These are phyloP conservation scores for Brachymystax lenok DNA, from an alignment of 2,797 vertebrate species.

Conservation along the genomic window DNA sequence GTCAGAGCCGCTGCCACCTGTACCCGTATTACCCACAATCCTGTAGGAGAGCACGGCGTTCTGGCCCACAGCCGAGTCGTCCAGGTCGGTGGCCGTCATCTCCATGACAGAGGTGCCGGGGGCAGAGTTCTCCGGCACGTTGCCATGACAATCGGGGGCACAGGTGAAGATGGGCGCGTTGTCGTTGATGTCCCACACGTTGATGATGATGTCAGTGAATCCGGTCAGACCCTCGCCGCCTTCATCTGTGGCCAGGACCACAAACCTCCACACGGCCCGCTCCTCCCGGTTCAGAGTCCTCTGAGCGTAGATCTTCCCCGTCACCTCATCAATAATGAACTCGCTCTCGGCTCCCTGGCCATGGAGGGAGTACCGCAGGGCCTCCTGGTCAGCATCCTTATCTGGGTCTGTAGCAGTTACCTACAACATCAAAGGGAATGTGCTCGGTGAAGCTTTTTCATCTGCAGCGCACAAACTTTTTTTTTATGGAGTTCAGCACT, in stretches of 20 bases:
- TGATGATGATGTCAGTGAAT: constrained; percentile 91
- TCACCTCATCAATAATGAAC: constrained; percentile 88
- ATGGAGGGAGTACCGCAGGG: constrained; percentile 87
- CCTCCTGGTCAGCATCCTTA: constrained; percentile 81
- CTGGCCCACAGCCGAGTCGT: constrained; percentile 83
- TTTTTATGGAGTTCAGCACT: constrained; percentile 20
- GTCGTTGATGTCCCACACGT: constrained; percentile 90
- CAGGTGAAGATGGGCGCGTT: constrained; percentile 84
- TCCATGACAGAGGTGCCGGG: constrained; percentile 84
- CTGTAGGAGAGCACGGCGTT: constrained; percentile 86
- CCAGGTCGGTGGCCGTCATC: constrained; percentile 85
- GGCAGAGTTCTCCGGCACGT: constrained; percentile 82
- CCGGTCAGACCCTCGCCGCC: constrained; percentile 88
- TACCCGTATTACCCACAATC: constrained; percentile 68
- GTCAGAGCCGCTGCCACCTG: constrained; percentile 62
- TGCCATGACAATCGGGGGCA: constrained; percentile 81
- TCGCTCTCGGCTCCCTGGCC: constrained; percentile 85
- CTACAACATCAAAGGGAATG: constrained; percentile 66
- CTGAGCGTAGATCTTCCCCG: constrained; percentile 86
- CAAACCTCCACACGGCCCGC: constrained; percentile 86
- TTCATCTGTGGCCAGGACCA: constrained; percentile 89
- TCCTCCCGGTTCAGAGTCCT: constrained; percentile 84
- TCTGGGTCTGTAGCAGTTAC: constrained; percentile 89
- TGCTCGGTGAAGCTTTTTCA: neutral
- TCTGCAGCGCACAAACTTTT: constrained; percentile 1